Percentiles rank a stretch among this genome's conserved stretches.
Conservation (phyloP, 2,888 invertebrate genomes). For the Volucella zonaria region DNA sequence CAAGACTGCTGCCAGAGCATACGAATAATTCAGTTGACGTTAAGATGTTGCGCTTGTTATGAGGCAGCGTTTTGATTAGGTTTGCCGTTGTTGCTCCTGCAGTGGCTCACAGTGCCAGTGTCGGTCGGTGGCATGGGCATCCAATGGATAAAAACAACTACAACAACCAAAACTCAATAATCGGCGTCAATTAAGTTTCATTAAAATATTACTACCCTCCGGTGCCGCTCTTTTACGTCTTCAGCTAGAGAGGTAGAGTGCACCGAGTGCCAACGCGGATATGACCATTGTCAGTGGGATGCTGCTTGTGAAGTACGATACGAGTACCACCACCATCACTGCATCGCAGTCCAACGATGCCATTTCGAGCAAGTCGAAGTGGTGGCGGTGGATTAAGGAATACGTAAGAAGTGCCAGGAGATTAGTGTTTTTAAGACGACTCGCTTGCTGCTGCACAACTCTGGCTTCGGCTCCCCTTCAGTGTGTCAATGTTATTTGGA, state of each 20-base stretch:
- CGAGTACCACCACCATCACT: too few relatives aligned
- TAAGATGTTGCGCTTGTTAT: constrained; percentile 73
- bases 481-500: constrained; percentile 40
- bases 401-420: constrained; percentile 53
- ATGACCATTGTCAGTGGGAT: constrained; percentile 63
- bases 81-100: constrained; percentile 21
- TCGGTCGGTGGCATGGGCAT: constrained; percentile 11
- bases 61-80: constrained; percentile 73
- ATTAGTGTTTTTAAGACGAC: constrained; percentile 63
- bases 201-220: constrained; percentile 68
- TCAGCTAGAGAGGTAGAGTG: background rate
- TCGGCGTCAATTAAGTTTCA: constrained; percentile 73
- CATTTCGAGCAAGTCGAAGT: constrained; percentile 27
- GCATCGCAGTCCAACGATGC: constrained; percentile 9
- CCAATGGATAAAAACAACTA: too few relatives aligned
- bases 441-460: constrained; percentile 11
- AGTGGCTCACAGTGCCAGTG: constrained; percentile 4
- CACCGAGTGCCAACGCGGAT: constrained; percentile 37
- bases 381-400: constrained; percentile 21
- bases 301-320: constrained; percentile 35
- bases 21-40: constrained; percentile 59
- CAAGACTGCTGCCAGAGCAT: constrained; percentile 5
- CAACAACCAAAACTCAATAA: constrained; percentile 60
- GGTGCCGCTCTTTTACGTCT: background rate
- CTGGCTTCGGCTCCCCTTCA: background rate